These are phyloP conservation scores for Stegodyphus mimosarum DNA, from an alignment of 1,140 invertebrate genomes.

Conservation along the genomic window DNA sequence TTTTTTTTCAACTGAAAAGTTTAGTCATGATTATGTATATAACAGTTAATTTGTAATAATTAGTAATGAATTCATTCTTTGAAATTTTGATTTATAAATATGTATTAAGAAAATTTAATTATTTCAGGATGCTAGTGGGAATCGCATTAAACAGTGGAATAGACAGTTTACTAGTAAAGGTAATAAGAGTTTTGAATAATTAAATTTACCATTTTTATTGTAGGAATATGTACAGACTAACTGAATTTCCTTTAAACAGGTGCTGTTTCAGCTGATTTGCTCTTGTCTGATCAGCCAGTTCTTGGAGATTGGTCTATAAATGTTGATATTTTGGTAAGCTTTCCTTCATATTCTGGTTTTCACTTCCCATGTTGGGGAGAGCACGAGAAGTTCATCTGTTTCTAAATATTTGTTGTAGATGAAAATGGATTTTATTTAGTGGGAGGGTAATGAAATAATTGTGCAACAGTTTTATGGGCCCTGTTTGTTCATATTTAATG, in stretches of 20 bases:
- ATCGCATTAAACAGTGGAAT: slow-evolving; percentile 84
- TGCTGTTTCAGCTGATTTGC: slow-evolving; percentile 81
- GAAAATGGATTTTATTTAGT: no score
- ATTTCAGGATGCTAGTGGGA: slow-evolving; percentile 79
- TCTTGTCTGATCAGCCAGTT: slow-evolving; percentile 85
- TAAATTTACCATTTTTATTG: no score
- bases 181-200: neutral
- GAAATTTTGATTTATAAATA: no score
- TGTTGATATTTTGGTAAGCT: slow-evolving; percentile 71
- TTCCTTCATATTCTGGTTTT: neutral
- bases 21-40: no score
- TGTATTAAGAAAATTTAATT: no score
- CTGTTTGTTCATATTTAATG: neutral
- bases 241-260: slow-evolving; percentile 65
- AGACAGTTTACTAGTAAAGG: slow-evolving; percentile 76
- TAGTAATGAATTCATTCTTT: no score
- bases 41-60: no score
- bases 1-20: no score
- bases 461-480: neutral
- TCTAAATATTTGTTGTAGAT: no score
- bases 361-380: neutral
- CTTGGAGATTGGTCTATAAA: slow-evolving; percentile 91
- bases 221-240: no score
- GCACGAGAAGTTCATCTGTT: slow-evolving; percentile 13
- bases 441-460: neutral